Base-by-base conservation (phyloP, 2,113 vertebrate genomes). In the Syngnathus floridae region DNA sequence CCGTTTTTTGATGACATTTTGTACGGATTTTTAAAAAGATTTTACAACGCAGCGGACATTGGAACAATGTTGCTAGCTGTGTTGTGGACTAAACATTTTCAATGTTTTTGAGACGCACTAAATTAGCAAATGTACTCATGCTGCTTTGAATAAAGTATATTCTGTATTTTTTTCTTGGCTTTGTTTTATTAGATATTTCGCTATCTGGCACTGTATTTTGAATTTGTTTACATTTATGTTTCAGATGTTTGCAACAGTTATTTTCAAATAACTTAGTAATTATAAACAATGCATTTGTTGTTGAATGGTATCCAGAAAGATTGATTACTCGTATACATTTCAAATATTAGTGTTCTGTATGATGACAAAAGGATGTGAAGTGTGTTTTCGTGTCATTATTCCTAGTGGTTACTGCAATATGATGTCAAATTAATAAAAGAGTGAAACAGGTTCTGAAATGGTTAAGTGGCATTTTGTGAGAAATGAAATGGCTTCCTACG, bases 131-230 rank as follows among this genome's bases (percentile, higher is more conserved):
- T 88, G 84, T 86, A 84, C 72, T 81, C 65, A 81, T 86, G 80
- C 71, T 88, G 78, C 86, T 82, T 72, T 85, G 82, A 89, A 89
- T 89, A 89, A 89, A 89, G 60, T 85, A 73, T 84, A 62, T 65
- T 31, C 77, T 49, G 43, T 72, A 77, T 73, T 79, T 86, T 77
- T 70, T 60, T 19, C 62, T 54, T 83, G 80, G 66, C 70, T 80
- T 84, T 87, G 70, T 82, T 76, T 87, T 22, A 82, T 84, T 80
- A 82, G 81, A 62, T 56, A 38, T 31, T 60, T 10, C 37, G 19
- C 45, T 12, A 65, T 58, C 68, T 63, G 37, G 35, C 62, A 22
- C 3, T 41, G 68, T 22, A 59, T 62, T 57, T 59, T 56, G 14
- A 14, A 40, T n/a, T 56, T 26, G 17, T 22, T 66, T 0, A 48